A percentile compares a stretch with the other conserved stretches of the same genome.
Conservation (phyloP, 2,797 vertebrate species). For the Enteromius fasciolatus region DNA sequence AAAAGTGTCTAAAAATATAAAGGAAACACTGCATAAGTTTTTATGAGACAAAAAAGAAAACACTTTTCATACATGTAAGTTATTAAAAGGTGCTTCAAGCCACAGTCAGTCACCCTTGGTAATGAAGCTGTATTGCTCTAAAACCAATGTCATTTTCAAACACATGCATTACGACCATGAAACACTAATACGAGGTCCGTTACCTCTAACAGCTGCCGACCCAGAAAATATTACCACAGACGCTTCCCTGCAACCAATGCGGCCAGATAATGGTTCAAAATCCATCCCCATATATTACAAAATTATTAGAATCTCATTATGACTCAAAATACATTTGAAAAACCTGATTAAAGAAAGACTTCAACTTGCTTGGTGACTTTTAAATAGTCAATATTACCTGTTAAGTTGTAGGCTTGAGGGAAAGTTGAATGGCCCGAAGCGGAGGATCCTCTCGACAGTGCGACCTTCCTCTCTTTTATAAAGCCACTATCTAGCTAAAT, state of each 20-base stretch:
- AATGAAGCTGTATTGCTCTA: neutral
- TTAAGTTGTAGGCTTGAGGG: neutral
- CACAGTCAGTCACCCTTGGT: neutral
- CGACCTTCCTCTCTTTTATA: slow-evolving; percentile 57
- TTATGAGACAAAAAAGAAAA: neutral
- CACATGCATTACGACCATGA: neutral
- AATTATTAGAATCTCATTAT: neutral
- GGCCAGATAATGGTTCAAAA: neutral
- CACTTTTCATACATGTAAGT: neutral
- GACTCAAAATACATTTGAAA: neutral
- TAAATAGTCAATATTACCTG: slow-evolving; percentile 6
- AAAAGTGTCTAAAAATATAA: too few species aligned
- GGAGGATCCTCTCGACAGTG: slow-evolving; percentile 37
- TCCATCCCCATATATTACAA: neutral
- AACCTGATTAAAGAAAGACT: neutral
- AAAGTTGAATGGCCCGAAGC: slow-evolving; percentile 39
- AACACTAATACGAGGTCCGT: neutral
- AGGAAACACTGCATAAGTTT: neutral
- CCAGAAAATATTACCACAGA: neutral
- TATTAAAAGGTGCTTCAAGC: neutral
- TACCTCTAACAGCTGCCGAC: slow-evolving; percentile 37
- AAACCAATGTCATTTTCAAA: neutral
- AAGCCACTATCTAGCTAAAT: slow-evolving; percentile 57
- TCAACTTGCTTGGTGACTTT: neutral
- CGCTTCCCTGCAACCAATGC: slow-evolving; percentile 23